Conservation (phyloP, 2,888 invertebrate genomes). For the Steinernema scapterisci region DNA sequence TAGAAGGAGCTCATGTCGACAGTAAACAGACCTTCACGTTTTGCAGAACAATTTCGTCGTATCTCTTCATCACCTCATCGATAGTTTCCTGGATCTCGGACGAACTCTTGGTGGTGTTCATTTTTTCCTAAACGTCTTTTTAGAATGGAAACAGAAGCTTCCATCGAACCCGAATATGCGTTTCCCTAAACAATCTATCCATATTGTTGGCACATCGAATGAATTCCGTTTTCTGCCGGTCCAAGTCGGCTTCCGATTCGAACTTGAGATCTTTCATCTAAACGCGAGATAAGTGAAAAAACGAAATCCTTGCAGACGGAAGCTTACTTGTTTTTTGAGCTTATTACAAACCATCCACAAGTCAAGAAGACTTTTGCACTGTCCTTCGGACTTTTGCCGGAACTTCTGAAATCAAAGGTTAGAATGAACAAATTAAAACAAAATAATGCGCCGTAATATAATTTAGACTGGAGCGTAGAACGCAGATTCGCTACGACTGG, state of each 20-base stretch:
- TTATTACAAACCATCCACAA: constrained; percentile 26
- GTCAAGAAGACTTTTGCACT: constrained; percentile 20
- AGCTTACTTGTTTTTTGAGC: constrained; percentile 17
- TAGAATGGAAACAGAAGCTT: not conserved
- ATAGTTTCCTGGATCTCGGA: constrained; percentile 31
- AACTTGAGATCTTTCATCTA: constrained; percentile 34
- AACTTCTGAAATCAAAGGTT: constrained; percentile 23
- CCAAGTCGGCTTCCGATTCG: constrained; percentile 33
- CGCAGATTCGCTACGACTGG: not conserved
- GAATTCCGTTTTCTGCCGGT: constrained; percentile 34
- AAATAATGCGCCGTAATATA: not conserved
- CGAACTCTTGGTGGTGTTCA: constrained; percentile 6
- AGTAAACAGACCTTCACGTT: not conserved
- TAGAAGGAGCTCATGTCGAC: not conserved
- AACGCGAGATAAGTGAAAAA: no score
- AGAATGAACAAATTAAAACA: not conserved
- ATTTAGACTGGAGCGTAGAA: not conserved
- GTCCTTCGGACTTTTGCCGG: not conserved
- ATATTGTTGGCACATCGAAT: constrained; percentile 31
- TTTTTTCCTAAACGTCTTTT: constrained; percentile 2
- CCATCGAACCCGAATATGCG: constrained; percentile 22
- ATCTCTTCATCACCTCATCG: constrained; percentile 36
- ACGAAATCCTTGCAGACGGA: not conserved
- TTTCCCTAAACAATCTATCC: constrained; percentile 26
- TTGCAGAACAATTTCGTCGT: constrained; percentile 34